Base-by-base conservation (phyloP, 2,113 vertebrate species). In the Scalopus aquaticus region DNA sequence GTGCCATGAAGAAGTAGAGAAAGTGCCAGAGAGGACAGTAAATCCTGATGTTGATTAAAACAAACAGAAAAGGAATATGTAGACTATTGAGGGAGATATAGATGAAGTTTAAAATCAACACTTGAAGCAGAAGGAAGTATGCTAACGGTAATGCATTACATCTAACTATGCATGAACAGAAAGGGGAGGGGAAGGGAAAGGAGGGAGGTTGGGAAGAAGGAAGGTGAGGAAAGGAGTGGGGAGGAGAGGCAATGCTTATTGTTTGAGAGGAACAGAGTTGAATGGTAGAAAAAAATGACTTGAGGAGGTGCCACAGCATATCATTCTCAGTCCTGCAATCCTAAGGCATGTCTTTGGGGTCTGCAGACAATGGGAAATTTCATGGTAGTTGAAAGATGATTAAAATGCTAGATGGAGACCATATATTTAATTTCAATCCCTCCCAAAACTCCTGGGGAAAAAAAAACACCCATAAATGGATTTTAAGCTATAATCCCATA, bases 361-460 rank as follows among this genome's bases (percentile, higher is more conserved):
- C 91, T 79, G 28, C 32, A 82, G 35, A 69, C 58, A 62, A 30
- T 26, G 24, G 51, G 42, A 82, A 93, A 91, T 89, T 88, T 95
- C 35, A 56, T 65, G 28, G 13, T 78, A 86, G 17, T 73, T 91
- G 39, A 91, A 85, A 93, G 39, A 91, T 65, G 6, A 96, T 58
- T 70, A 95, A 93, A 91, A 90, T 81, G 49, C 56, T 76, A 79
- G 9, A 79, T 37, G 3, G 56, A 93, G 32, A 35, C 70, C 64
- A 90, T 39, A 65, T 80, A 82, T 76, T 37, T 74, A 96, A 92
- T 64, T 93, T 83, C 72, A 87, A 28, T 74, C 39, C 69, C n/a
- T 76, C 64, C 1, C 6, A 42, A 92, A 83, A 30, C 32, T 93
- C 62, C 28, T 64, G 30, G 20, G 20, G 20, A 56, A 3, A 79